Evolutionary conservation across 1,140 invertebrate genomes (phyloP), one percentile per base, ranked within the genome.

Genomic region (Uloborus diversus): DNA sequence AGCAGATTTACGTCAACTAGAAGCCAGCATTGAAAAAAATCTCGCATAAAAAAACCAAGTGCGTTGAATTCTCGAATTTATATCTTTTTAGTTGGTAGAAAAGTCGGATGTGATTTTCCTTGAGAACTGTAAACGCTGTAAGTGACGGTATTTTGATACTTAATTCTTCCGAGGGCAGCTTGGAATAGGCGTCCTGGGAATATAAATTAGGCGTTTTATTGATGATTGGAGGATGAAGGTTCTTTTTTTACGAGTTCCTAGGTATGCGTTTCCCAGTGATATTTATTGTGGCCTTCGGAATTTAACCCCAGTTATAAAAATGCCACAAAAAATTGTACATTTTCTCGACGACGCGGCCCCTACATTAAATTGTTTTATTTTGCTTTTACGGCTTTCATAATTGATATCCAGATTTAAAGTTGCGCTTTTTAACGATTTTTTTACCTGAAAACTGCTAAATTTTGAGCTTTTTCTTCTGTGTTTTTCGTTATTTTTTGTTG

Each of bases 141-240:
- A 62, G 47, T 57, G 62, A 57, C 27, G 73, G 49, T 78, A 78
- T 78, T 78, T 78, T 65, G 73, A 66, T 78, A 78, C 62, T 78
- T 78, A 78, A 78, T 78, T 78, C 73, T 56, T 56, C 17, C 47
- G 57, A 65, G 35, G 49, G 42, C 73, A 53, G n/a, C 13, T 14
- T 53, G 30, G 73, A 78, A 76, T 76, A 76, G 73, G 42, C 33
- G 14, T 49, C 59, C 51, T 76, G 47, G 35, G 61, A 61, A 65
- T 78, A 78, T 78, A 78, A 78, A 78, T 78, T 78, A 78, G 61
- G 57, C n/a, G 32, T 78, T 78, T 78, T 78, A 78, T 78, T 78
- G 61, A 35, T 78, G 73, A 78, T 66, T 65, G 49, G 62, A 56
- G 61, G 30, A 56, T 56, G 73, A 65, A 78, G n/a, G 73, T 78